A percentile compares a stretch with the other conserved stretches of the same genome.
Conservation (phyloP, 1,140 invertebrate species). For the Euwallacea fornicatus region DNA sequence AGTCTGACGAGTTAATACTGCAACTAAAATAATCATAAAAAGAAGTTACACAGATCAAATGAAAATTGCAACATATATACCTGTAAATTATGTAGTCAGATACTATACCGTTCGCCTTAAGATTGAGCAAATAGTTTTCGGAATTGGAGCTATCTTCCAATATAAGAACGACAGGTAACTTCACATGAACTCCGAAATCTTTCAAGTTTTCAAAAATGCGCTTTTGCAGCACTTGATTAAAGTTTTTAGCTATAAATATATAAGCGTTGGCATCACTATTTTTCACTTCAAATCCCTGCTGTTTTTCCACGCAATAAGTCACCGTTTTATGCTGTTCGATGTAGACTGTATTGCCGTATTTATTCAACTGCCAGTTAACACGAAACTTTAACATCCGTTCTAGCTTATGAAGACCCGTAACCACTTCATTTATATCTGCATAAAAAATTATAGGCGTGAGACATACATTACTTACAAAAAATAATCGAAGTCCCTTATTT, state of each 20-base stretch:
- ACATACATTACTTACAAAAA: neutral
- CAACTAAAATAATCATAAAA: constrained; percentile 27
- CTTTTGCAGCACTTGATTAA: constrained; percentile 37
- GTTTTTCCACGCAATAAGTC: constrained; percentile 43
- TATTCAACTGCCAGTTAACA: constrained; percentile 41
- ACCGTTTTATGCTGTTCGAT: constrained; percentile 43
- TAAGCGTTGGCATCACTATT: constrained; percentile 44
- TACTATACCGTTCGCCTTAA: constrained; percentile 39
- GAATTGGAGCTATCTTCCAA: constrained; percentile 40
- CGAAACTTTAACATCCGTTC: constrained; percentile 54
- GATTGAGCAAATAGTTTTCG: constrained; percentile 27
- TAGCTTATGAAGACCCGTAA: constrained; percentile 42
- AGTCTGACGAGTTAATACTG: constrained; percentile 16
- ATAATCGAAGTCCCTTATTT: neutral
- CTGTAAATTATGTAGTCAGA: constrained; percentile 42
- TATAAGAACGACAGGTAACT: constrained; percentile 44
- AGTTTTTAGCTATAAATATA: constrained; percentile 45
- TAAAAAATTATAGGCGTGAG: neutral
- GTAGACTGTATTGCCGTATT: constrained; percentile 27
- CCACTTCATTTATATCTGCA: constrained; percentile 51
- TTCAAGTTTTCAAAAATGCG: constrained; percentile 44
- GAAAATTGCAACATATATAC: constrained; percentile 14
- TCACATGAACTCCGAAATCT: constrained; percentile 41
- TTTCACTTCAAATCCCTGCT: constrained; percentile 37
- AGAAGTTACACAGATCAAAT: neutral